These are phyloP conservation scores for Heliconius erato DNA, from an alignment of 2,888 invertebrate species.

Conservation along the genomic window DNA sequence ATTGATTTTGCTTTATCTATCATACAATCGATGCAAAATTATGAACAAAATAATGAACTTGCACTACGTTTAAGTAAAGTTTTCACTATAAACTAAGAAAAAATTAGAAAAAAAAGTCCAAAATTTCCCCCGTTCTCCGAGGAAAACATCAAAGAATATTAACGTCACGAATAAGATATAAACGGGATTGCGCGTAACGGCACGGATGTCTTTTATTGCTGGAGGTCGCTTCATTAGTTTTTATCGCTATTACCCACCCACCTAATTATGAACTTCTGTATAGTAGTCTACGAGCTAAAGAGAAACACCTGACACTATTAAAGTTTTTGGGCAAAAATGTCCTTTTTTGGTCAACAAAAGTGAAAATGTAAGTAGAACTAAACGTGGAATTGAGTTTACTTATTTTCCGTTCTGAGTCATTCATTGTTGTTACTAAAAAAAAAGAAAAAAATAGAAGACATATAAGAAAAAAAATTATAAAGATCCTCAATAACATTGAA, in stretches of 20 bases:
- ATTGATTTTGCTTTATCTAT: too few species aligned
- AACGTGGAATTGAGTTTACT: too few species aligned
- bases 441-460: too few species aligned
- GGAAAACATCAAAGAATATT: conserved; percentile 25
- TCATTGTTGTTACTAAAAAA: too few species aligned
- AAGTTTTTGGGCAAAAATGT: background rate
- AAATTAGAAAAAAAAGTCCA: background rate
- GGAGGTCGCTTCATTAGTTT: conserved; percentile 71
- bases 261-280: conserved; percentile 66
- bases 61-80: background rate
- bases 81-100: background rate
- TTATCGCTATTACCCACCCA: conserved; percentile 65
- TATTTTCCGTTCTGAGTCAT: too few species aligned
- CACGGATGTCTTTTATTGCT: conserved; percentile 68
- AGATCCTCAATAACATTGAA: too few species aligned
- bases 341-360: background rate
- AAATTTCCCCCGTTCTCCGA: conserved; percentile 3
- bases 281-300: conserved; percentile 33
- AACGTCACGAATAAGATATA: conserved; percentile 43
- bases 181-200: conserved; percentile 61
- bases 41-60: background rate
- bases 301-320: conserved; percentile 39
- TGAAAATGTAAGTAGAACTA: background rate
- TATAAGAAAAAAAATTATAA: too few species aligned
- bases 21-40: background rate